Evolutionary conservation across 1,140 invertebrate genomes (phyloP), one percentile per base, ranked within the genome.

Genomic region (Charaxes varanes): DNA sequence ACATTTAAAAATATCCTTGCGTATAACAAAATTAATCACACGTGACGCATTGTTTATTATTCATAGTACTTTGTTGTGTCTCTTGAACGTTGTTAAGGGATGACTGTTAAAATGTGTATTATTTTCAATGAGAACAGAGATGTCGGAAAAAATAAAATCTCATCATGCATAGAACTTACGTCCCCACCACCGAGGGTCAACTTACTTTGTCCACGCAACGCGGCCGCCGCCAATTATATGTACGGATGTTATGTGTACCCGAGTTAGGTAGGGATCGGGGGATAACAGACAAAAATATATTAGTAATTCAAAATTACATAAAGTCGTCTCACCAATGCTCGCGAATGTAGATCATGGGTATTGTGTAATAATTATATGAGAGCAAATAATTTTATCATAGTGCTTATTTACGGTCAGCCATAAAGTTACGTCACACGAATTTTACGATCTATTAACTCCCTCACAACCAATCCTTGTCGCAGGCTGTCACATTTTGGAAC

Each of bases 201-300:
- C 78, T 82, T 82, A 82, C 78, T 61, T 81, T 73, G 68, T 62
- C 54, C 57, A 64, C 58, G 57, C 53, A 47, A 48, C 63, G 60
- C 47, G 56, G 62, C 61, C 56, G 60, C 36, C 62, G 59, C 61
- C 69, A 66, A 66, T 58, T 53, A 60, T 62, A 57, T 58, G 65
- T 53, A 68, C 59, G 55, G 62, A 67, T 58, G 67, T 64, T 58
- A 72, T 60, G 62, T 70, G 58, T 53, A 76, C 72, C 73, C 74
- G 58, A 68, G 65, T 74, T 77, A 77, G 61, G 67, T 77, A 57
- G 64, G 76, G 65, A 67, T 71, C 69, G 67, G 54, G 65, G 60
- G 49, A 42, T 76, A 68, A 73, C 62, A 82, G 58, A 76, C 54
- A 81, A 80, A 80, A 82, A 69, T 35, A 76, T 71, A 81, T 80